These are phyloP conservation scores for Neoitamus cyanurus DNA, from an alignment of 2,888 invertebrate genomes.

Conservation along the genomic window DNA sequence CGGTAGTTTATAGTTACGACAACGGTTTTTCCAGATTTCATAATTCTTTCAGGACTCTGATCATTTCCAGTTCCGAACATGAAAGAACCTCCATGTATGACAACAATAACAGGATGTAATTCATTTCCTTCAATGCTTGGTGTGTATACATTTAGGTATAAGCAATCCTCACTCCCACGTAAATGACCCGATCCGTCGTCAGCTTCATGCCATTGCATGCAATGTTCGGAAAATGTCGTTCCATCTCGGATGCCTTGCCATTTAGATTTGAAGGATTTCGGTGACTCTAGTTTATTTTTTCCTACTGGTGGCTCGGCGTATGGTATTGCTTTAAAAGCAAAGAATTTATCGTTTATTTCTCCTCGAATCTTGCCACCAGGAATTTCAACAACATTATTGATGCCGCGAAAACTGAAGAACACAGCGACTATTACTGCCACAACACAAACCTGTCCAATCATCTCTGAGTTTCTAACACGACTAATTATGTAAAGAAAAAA, in stretches of 20 bases:
- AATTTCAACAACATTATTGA: conserved; percentile 53
- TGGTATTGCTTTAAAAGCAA: conserved; percentile 75
- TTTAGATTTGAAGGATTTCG: conserved; percentile 54
- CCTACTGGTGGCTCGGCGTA: conserved; percentile 76
- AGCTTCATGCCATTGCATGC: conserved; percentile 72
- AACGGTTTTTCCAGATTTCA: conserved; percentile 72
- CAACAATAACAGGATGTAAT: conserved; percentile 72
- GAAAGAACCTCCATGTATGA: conserved; percentile 77
- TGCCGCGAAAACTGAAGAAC: not conserved
- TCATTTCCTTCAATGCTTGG: conserved; percentile 66
- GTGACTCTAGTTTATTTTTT: conserved; percentile 70
- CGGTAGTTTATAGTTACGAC: conserved; percentile 78
- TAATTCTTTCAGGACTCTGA: conserved; percentile 69
- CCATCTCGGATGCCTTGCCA: conserved; percentile 66
- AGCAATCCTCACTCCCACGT: conserved; percentile 75
- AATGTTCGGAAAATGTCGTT: conserved; percentile 69
- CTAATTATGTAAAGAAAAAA: not conserved
- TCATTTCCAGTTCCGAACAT: conserved; percentile 72
- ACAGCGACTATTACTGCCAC: not conserved
- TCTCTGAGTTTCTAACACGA: not conserved
- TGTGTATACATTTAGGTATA: conserved; percentile 74
- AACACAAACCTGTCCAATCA: not conserved
- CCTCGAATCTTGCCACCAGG: conserved; percentile 59
- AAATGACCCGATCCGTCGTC: conserved; percentile 50
- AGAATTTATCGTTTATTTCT: conserved; percentile 62